A percentile compares a stretch with the other conserved stretches of the same genome.
These are phyloP conservation scores for Mantis religiosa DNA, from an alignment of 2,888 invertebrate species.

Conservation along the genomic window DNA sequence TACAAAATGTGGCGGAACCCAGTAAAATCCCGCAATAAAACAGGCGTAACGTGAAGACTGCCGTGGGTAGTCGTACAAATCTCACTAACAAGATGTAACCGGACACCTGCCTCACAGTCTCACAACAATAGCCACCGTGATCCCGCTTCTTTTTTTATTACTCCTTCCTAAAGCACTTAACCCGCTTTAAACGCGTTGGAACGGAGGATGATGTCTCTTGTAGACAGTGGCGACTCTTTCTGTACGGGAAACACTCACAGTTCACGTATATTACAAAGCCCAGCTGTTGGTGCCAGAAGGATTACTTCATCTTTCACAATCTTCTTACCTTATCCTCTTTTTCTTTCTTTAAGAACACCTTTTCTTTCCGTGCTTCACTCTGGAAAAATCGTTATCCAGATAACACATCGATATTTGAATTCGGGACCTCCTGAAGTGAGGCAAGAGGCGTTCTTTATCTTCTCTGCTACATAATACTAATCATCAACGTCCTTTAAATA, in stretches of 20 bases:
- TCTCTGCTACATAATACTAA: too few species aligned
- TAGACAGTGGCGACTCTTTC: not conserved
- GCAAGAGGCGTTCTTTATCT: too few species aligned
- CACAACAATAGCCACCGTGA: not conserved
- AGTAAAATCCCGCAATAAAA: not conserved
- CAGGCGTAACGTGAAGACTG: not conserved
- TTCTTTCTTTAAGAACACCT: too few species aligned
- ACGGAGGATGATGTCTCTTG: not conserved
- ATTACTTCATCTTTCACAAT: too few species aligned
- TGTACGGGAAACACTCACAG: too few species aligned
- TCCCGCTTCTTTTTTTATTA: not conserved
- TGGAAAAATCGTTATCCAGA: too few species aligned
- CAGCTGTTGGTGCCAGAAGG: too few species aligned
- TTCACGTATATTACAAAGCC: not conserved
- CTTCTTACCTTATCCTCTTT: too few species aligned
- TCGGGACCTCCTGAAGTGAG: too few species aligned
- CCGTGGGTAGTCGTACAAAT: not conserved
- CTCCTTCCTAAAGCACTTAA: not conserved
- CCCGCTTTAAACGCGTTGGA: not conserved
- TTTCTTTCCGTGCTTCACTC: too few species aligned
- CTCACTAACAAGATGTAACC: not conserved
- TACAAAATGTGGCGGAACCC: not conserved
- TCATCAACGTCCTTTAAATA: too few species aligned
- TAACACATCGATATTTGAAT: too few species aligned
- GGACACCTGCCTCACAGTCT: not conserved